Evolutionary conservation across 1,140 invertebrate genomes (phyloP).

Genomic region (Alviniconcha marisindica): DNA sequence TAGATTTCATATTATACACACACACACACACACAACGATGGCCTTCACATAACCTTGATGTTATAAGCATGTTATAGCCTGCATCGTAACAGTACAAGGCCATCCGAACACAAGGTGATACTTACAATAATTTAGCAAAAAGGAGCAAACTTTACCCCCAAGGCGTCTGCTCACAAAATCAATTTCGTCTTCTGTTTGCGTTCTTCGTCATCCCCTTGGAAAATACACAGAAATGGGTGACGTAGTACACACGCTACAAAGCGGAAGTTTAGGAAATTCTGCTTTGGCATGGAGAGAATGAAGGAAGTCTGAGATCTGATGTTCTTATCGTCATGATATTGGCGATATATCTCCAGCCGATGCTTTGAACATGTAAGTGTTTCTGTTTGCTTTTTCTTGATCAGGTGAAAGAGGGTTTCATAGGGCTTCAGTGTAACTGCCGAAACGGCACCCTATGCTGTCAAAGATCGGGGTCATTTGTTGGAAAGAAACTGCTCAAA

Average conservation of each 20-base stretch:
- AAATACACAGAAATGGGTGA: constrained; percentile 26
- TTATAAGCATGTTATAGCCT: too few relatives aligned
- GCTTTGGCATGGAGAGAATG: constrained; percentile 21
- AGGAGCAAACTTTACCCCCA: too few relatives aligned
- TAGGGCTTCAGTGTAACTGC: too few relatives aligned
- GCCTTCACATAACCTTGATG: too few relatives aligned
- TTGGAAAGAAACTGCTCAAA: too few relatives aligned
- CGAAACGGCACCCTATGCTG: too few relatives aligned
- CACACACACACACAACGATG: too few relatives aligned
- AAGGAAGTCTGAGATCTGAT: constrained; percentile 17
- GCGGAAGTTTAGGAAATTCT: constrained; percentile 40
- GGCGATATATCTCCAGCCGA: not conserved
- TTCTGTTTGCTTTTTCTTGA: not conserved
- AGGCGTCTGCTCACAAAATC: not conserved
- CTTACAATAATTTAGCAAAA: too few relatives aligned
- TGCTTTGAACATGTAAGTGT: constrained; percentile 18
- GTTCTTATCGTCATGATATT: not conserved
- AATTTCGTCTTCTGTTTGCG: not conserved
- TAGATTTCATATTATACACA: too few relatives aligned
- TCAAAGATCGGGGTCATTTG: too few relatives aligned
- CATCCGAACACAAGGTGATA: too few relatives aligned
- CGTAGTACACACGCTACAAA: constrained; percentile 21
- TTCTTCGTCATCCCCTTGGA: constrained; percentile 26
- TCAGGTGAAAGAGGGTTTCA: not conserved
- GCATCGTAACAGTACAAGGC: too few relatives aligned